Evolutionary conservation across 53 echinoderm and acorn worm genomes (phyloP), one percentile per base, ranked within the genome.

Genomic region (Arbacia lixula): DNA sequence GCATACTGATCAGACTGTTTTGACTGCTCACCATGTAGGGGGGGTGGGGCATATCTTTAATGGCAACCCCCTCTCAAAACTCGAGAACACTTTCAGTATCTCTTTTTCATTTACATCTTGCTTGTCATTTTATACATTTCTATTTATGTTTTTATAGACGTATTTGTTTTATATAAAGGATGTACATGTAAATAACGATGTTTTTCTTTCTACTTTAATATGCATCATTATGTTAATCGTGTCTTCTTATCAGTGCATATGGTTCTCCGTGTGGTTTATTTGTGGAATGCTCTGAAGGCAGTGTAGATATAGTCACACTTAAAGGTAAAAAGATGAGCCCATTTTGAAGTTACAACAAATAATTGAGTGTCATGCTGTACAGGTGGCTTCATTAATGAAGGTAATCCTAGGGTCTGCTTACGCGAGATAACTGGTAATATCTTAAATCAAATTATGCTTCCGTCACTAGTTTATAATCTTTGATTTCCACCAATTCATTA

Each of bases 221-320:
- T 69, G 43, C 27, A 69, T 69, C 40, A 43, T 69, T 24, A 69
- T 69, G 43, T 21, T 6, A 9, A 27, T 69, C 43, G 43, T 69
- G 43, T 69, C 43, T 43, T 69, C 43, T 40, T 69, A 69, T 69
- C 69, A 69, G 69, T 69, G 69, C 69, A 69, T 69, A 69, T 69
- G 43, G 12, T 27, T 43, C 43, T 41, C 40, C 29, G n/a, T n/a
- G n/a, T n/a, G n/a, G n/a, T n/a, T n/a, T n/a, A n/a, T n/a, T n/a
- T n/a, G n/a, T n/a, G n/a, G n/a, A n/a, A n/a, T n/a, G n/a, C n/a
- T n/a, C n/a, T n/a, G n/a, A n/a, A n/a, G n/a, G n/a, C n/a, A n/a
- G n/a, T n/a, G n/a, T n/a, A n/a, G n/a, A n/a, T n/a, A n/a, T n/a
- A n/a, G n/a, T n/a, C n/a, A n/a, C n/a, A n/a, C n/a, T n/a, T n/a